These are phyloP conservation scores for Paramormyrops kingsleyae DNA, from an alignment of 2,113 vertebrate genomes.

Conservation along the genomic window DNA sequence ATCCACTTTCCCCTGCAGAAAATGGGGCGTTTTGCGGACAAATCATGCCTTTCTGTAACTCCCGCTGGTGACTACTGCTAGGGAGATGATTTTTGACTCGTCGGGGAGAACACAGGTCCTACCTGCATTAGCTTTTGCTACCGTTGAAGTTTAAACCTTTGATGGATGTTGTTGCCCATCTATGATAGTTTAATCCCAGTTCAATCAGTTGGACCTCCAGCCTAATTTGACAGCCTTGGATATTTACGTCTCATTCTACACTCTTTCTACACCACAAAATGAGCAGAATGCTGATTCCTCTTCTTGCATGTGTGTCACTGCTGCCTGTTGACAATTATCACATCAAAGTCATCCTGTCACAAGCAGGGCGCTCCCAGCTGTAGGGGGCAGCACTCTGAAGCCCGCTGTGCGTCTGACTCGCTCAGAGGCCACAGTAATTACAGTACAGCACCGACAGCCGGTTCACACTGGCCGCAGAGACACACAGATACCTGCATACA, in stretches of 20 bases:
- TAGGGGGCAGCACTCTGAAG: background rate
- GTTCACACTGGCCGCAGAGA: background rate
- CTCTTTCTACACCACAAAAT: background rate
- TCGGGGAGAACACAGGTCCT: background rate
- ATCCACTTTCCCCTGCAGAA: background rate
- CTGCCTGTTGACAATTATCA: background rate
- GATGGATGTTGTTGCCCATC: background rate
- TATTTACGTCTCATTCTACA: background rate
- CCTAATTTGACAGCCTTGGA: background rate
- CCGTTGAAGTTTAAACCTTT: background rate
- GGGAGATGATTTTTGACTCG: background rate
- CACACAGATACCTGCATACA: background rate
- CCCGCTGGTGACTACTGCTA: background rate
- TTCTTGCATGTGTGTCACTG: background rate
- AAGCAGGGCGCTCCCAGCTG: background rate
- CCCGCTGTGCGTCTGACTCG: background rate
- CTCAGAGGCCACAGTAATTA: background rate
- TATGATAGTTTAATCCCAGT: background rate
- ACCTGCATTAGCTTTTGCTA: background rate
- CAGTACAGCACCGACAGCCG: too few relatives aligned
- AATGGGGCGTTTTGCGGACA: background rate
- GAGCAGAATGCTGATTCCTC: background rate
- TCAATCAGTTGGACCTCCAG: background rate
- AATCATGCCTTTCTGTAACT: background rate
- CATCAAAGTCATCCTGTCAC: background rate